Percentiles rank a stretch among this genome's conserved stretches.
Conservation (phyloP, 2,888 invertebrate genomes). For the Yponomeuta malinellus region DNA sequence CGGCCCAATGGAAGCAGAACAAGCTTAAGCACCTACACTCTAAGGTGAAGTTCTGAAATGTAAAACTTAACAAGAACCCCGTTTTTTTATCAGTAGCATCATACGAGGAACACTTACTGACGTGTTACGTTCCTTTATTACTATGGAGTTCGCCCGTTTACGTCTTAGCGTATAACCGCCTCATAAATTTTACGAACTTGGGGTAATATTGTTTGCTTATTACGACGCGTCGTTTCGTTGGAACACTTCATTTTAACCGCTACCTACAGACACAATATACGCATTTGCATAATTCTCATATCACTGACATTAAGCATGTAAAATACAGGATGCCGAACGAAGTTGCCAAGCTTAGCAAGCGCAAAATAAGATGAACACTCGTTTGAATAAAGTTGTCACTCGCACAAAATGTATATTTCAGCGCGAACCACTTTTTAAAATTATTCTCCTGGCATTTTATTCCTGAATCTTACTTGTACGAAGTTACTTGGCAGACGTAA, state of each 20-base stretch:
- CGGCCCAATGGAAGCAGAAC: too few species aligned
- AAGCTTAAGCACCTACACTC: too few species aligned
- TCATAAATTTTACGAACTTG: slow-evolving; percentile 63
- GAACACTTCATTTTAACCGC: slow-evolving; percentile 43
- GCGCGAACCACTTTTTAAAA: too few species aligned
- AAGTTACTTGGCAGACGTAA: too few species aligned
- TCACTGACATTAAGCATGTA: slow-evolving; percentile 26
- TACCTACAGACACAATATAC: slow-evolving; percentile 30
- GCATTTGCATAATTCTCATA: slow-evolving; percentile 56
- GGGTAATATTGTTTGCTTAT: slow-evolving; percentile 60
- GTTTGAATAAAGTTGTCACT: too few species aligned
- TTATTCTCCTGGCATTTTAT: too few species aligned
- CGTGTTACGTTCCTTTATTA: slow-evolving; percentile 38
- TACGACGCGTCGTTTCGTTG: slow-evolving; percentile 45
- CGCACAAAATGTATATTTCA: too few species aligned
- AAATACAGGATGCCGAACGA: slow-evolving; percentile 4
- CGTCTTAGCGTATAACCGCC: slow-evolving; percentile 55
- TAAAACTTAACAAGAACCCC: neutral
- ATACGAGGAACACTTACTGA: slow-evolving; percentile 26
- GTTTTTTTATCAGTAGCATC: neutral
- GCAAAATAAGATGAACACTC: neutral
- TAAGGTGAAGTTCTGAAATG: too few species aligned
- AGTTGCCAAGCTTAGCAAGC: neutral
- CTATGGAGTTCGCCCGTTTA: slow-evolving; percentile 44
- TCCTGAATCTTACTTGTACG: too few species aligned